Base-by-base conservation (phyloP, 2,113 vertebrate genomes). In the Isichthys henryi region DNA sequence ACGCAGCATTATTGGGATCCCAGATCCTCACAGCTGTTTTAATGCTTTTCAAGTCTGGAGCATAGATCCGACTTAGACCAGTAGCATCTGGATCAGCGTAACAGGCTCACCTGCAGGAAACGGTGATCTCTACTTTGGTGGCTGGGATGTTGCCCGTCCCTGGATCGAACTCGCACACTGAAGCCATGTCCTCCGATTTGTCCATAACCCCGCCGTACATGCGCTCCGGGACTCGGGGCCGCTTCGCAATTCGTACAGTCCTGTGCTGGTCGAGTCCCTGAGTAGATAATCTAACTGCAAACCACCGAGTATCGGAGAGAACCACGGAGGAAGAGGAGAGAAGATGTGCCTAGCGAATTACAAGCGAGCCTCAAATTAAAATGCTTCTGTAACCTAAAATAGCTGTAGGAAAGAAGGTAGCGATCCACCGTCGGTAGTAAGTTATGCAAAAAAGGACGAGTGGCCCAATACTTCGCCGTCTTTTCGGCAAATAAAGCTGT, bases 61-160 rank as follows among this genome's bases (percentile, higher is more conserved):
- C 80, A 83, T 46, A 21, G 15, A 84, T 84, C 6, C 9, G 49
- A 89, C 45, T 49, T 88, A 21, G 21, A 8, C 77, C 88, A 77
- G 74, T 83, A 83, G 89, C 46, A 66, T 23, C 8, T 49, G 10
- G 62, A 87, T 39, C 89, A 50, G 66, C 39, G 70, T 50, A 5
- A 27, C 88, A 15, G 87, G 89, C 94, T 94, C 92, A 95, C 98
- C 98, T 99, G 97, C 97, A 98, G 43, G 98, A 99, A 90, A 98
- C 98, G 74, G 97, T 98, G 94, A 99, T 96, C 95, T 99, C 98
- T 94, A 99, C 98, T 92, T 97, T 98, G 92, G 98, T 98, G 93
- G 97, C 97, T n/a, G 98, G 97, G 92, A 98, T 97, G 94, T 94
- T 97, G 88, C 96, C 97, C 49, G 95, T 95, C 93, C 97, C 94